Percentiles rank a stretch among this genome's conserved stretches.
Conservation (phyloP, 2,113 vertebrate species). For the Dasyurus viverrinus region DNA sequence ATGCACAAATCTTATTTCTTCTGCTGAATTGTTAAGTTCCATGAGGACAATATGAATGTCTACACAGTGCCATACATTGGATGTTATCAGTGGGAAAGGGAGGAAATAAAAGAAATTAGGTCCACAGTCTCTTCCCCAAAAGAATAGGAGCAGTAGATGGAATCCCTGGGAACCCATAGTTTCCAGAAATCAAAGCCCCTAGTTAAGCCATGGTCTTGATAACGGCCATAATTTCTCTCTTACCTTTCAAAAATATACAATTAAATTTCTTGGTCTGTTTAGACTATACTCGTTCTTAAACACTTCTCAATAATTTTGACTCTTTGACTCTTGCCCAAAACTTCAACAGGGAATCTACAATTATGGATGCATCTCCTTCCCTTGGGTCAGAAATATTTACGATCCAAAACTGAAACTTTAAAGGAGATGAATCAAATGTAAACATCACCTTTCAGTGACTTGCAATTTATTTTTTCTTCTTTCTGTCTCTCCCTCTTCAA, state of each 20-base stretch:
- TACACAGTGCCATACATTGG: neutral
- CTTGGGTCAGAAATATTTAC: neutral
- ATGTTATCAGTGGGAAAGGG: neutral
- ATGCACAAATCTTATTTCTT: neutral
- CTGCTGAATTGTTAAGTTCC: neutral
- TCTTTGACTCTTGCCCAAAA: neutral
- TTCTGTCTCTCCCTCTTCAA: constrained; percentile 15
- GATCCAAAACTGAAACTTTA: constrained; percentile 17
- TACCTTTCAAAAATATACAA: neutral
- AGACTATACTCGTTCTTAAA: neutral
- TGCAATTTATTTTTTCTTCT: constrained; percentile 7
- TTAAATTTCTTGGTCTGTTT: neutral
- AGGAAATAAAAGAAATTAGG: neutral
- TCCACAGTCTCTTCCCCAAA: neutral
- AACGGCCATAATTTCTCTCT: neutral
- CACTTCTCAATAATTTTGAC: neutral
- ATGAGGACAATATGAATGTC: neutral
- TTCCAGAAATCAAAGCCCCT: neutral
- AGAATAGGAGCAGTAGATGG: neutral
- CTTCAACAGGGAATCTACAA: neutral
- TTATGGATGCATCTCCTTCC: neutral
- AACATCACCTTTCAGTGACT: constrained; percentile 31
- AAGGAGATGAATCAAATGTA: constrained; percentile 44
- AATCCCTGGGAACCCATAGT: neutral
- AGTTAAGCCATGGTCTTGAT: neutral